These are phyloP conservation scores for Pagetopsis macropterus DNA, from an alignment of 2,797 vertebrate genomes.

Conservation along the genomic window DNA sequence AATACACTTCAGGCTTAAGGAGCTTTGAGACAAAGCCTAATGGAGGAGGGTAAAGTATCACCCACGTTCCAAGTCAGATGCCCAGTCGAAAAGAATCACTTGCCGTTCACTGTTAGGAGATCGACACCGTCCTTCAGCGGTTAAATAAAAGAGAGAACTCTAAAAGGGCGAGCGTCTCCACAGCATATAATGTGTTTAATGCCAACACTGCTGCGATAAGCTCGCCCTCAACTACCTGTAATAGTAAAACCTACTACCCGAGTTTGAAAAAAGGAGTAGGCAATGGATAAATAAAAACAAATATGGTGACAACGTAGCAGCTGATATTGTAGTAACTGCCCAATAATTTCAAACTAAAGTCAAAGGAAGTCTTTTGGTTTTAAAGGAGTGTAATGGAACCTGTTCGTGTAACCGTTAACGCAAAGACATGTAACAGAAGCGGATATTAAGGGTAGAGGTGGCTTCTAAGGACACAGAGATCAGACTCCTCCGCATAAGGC, in stretches of 20 bases:
- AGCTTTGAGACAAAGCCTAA: slow-evolving; percentile 53
- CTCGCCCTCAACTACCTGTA: slow-evolving; percentile 25
- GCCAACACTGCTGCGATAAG: slow-evolving; percentile 18
- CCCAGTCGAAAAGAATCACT: slow-evolving; percentile 17
- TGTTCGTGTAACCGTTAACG: neutral
- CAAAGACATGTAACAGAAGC: neutral
- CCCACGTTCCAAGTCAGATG: slow-evolving; percentile 35
- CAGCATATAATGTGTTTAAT: slow-evolving; percentile 23
- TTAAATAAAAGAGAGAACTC: slow-evolving; percentile 26
- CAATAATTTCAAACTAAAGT: slow-evolving; percentile 26
- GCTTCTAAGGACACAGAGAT: neutral
- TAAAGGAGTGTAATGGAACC: slow-evolving; percentile 15
- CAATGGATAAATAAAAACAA: slow-evolving; percentile 25
- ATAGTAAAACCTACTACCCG: slow-evolving; percentile 31
- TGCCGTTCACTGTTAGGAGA: slow-evolving; percentile 21
- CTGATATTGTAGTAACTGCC: slow-evolving; percentile 54
- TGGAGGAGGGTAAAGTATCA: slow-evolving; percentile 35
- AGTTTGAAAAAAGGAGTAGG: slow-evolving; percentile 12
- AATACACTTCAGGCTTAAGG: slow-evolving; percentile 48
- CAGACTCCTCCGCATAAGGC: neutral
- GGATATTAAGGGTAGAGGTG: neutral
- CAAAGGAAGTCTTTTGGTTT: slow-evolving; percentile 23
- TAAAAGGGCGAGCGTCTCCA: slow-evolving; percentile 13
- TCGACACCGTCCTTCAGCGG: slow-evolving; percentile 40
- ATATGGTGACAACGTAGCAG: slow-evolving; percentile 21